Percentiles rank a stretch among this genome's conserved stretches.
These are phyloP conservation scores for Diplosoma virens DNA, from an alignment of 23 tunicate genomes.

Conservation along the genomic window DNA sequence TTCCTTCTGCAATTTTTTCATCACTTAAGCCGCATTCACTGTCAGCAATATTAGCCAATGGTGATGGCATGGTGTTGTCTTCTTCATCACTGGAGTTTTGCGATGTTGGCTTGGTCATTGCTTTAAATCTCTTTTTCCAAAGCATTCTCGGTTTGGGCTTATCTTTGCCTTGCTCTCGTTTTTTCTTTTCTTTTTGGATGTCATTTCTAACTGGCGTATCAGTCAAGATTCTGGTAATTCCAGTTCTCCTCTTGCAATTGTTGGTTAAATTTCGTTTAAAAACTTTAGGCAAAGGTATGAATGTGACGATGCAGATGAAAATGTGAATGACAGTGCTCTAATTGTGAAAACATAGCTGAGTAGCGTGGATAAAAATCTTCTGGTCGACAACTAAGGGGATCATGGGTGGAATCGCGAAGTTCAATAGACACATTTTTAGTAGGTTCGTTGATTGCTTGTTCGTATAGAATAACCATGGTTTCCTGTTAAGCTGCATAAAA, in stretches of 20 bases:
- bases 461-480: background rate
- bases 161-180: conserved; percentile 4
- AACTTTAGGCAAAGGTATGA: background rate
- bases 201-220: conserved; percentile 10
- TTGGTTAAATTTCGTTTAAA: background rate
- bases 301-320: background rate
- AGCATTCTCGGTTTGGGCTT: conserved; percentile 11
- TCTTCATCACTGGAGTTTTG: conserved; percentile 14
- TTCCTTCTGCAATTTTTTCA: conserved; percentile 21
- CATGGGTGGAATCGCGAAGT: background rate
- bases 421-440: background rate
- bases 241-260: conserved; percentile 6
- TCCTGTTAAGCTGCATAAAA: conserved; percentile 2
- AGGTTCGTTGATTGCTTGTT: background rate
- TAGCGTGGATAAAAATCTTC: conserved; percentile 5
- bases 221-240: conserved; percentile 2
- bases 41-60: conserved; percentile 6
- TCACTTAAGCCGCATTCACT: background rate
- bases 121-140: background rate
- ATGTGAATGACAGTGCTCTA: background rate
- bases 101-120: background rate
- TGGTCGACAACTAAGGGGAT: background rate
- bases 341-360: background rate
- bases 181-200: background rate
- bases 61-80: background rate